Conservation (phyloP, 2,888 invertebrate genomes). For the Acleris emargana region DNA sequence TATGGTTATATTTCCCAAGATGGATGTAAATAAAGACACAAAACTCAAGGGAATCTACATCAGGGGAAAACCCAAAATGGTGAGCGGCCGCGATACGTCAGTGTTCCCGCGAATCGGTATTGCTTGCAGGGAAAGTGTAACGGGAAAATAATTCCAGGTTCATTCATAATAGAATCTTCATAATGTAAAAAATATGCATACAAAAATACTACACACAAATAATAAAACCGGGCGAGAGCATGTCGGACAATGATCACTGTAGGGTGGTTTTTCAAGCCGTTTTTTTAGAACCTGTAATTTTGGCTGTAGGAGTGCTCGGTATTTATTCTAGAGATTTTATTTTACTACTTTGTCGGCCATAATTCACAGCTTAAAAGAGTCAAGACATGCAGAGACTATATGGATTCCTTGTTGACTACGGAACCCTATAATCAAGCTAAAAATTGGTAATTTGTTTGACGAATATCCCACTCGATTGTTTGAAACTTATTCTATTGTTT, state of each 20-base stretch:
- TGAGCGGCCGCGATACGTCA: not conserved
- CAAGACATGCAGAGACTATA: too few species aligned
- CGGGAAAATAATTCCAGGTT: not conserved
- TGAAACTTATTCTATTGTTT: conserved; percentile 52
- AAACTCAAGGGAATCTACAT: not conserved
- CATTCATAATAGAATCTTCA: not conserved
- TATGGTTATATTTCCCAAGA: not conserved
- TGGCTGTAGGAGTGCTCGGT: too few species aligned
- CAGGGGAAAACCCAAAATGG: conserved; percentile 4
- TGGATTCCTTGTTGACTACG: not conserved
- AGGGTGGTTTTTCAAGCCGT: too few species aligned
- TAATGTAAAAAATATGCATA: too few species aligned
- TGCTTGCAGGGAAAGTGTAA: conserved; percentile 4
- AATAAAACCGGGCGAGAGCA: too few species aligned
- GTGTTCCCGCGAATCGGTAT: conserved; percentile 1
- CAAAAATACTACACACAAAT: too few species aligned
- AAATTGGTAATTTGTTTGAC: conserved; percentile 13
- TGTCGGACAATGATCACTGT: too few species aligned
- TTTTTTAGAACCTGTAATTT: too few species aligned
- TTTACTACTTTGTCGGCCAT: too few species aligned
- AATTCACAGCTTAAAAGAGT: not conserved
- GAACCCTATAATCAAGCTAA: not conserved
- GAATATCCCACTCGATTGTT: conserved; percentile 26
- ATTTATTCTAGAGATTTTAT: too few species aligned
- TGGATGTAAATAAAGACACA: not conserved